Evolutionary conservation across 2,797 vertebrate genomes (phyloP).

Genomic region (Eidolon dupreanum): DNA sequence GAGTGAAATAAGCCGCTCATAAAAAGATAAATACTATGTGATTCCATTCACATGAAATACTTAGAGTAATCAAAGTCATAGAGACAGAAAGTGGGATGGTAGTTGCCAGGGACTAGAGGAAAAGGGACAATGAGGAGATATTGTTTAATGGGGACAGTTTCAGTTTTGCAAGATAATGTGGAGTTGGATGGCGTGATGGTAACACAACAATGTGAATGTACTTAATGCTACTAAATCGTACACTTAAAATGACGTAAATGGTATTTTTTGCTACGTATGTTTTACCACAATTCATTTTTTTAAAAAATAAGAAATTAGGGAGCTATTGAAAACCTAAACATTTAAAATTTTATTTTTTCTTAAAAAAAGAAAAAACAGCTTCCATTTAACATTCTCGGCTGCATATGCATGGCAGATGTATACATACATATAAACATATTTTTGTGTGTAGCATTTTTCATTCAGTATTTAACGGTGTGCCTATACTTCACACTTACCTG

Average conservation of each 20-base stretch:
- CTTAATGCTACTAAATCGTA: not conserved
- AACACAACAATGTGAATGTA: not conserved
- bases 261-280: not conserved
- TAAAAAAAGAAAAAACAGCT: not conserved
- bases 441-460: not conserved
- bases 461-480: slow-evolving; percentile 3
- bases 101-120: not conserved
- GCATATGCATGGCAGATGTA: not conserved
- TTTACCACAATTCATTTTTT: not conserved
- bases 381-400: not conserved
- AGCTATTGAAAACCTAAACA: not conserved
- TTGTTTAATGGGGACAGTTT: not conserved
- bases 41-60: not conserved
- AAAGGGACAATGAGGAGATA: not conserved
- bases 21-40: not conserved
- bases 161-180: not conserved
- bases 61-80: not conserved
- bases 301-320: not conserved
- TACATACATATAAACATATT: not conserved
- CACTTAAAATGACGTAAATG: not conserved
- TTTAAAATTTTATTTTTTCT: not conserved
- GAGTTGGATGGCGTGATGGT: not conserved
- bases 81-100: not conserved
- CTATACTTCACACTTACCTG: not conserved
- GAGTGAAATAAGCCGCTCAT: not conserved